These are phyloP conservation scores for Ceriagrion tenellum DNA, from an alignment of 2,888 invertebrate species.

Conservation along the genomic window DNA sequence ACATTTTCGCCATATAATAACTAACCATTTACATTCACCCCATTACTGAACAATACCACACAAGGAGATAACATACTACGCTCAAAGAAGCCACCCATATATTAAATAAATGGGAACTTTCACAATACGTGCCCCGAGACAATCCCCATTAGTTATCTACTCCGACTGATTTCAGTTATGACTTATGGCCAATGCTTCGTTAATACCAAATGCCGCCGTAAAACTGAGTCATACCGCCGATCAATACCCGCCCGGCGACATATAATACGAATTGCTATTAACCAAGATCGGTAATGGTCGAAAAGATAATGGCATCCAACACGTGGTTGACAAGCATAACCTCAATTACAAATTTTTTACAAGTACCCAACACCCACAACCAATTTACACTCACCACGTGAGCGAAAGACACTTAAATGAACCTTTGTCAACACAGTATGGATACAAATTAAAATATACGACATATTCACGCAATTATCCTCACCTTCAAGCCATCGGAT, in stretches of 20 bases:
- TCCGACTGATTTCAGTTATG: not conserved
- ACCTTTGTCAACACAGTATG: not conserved
- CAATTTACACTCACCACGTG: not conserved
- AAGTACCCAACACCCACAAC: not conserved
- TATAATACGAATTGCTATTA: slow-evolving; percentile 30
- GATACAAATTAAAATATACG: not conserved
- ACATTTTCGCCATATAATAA: not conserved
- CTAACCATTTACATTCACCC: not conserved
- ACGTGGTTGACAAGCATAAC: slow-evolving; percentile 71
- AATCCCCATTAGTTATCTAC: not conserved
- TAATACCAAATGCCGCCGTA: not conserved
- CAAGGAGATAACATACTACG: not conserved
- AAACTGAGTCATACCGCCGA: not conserved
- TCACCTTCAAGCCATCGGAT: slow-evolving; percentile 53
- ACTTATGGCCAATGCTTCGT: not conserved
- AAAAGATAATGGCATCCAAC: slow-evolving; percentile 69
- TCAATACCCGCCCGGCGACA: slow-evolving; percentile 6
- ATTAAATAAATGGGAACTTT: not conserved
- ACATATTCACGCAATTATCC: not conserved
- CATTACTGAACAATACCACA: not conserved
- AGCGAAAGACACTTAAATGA: too few relatives aligned
- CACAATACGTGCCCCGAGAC: not conserved
- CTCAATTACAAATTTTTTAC: slow-evolving; percentile 8
- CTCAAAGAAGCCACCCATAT: not conserved
- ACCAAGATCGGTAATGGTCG: slow-evolving; percentile 61